These are phyloP conservation scores for Nomada lathburiana DNA, from an alignment of 2,888 invertebrate species.

Conservation along the genomic window DNA sequence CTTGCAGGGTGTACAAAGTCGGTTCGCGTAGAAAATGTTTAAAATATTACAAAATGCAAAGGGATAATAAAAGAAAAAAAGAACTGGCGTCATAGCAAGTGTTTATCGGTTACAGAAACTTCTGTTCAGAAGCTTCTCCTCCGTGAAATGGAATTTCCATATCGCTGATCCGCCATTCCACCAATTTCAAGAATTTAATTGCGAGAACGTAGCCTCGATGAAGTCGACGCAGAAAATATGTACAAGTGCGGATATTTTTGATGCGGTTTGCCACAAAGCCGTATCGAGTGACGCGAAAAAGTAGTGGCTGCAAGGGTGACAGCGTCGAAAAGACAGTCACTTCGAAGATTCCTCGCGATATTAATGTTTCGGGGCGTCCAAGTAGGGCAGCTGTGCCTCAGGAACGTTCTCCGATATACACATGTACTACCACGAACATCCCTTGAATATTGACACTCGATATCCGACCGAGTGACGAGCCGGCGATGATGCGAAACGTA, in stretches of 20 bases:
- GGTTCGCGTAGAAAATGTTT: too few relatives aligned
- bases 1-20: too few relatives aligned
- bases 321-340: neutral
- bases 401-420: constrained; percentile 37
- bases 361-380: constrained; percentile 8
- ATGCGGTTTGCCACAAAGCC: neutral
- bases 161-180: too few relatives aligned
- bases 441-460: constrained; percentile 50
- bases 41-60: too few relatives aligned
- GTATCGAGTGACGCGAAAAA: neutral
- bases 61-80: too few relatives aligned
- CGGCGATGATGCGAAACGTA: constrained; percentile 6
- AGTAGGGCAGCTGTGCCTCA: neutral
- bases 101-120: too few relatives aligned
- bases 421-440: neutral
- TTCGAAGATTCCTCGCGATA: constrained; percentile 13
- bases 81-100: too few relatives aligned
- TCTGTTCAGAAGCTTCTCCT: too few relatives aligned
- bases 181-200: constrained; percentile 3
- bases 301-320: too few relatives aligned
- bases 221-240: neutral
- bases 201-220: neutral
- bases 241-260: neutral
- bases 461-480: constrained; percentile 19
- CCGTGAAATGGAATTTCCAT: too few relatives aligned